These are phyloP conservation scores for Thysanoteuthis rhombus DNA, from an alignment of 2,888 invertebrate species.

Conservation along the genomic window DNA sequence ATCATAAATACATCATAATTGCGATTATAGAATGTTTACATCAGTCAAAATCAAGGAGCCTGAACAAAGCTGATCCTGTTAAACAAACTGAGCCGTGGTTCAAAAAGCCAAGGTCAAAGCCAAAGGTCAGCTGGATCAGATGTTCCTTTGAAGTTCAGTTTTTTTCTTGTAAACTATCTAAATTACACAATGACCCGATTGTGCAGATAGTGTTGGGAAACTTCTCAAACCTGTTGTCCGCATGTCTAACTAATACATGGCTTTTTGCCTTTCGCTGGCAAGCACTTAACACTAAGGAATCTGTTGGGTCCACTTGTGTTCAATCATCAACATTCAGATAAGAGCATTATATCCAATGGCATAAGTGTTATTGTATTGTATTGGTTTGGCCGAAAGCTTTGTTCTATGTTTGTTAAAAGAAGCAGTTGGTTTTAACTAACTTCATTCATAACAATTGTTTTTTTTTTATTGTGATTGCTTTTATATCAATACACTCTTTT, in stretches of 20 bases:
- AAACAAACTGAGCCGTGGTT: not conserved
- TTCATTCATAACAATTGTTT: too few species aligned
- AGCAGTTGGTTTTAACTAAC: too few species aligned
- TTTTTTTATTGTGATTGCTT: too few species aligned
- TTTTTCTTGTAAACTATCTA: conserved; percentile 12
- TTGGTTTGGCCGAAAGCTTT: too few species aligned
- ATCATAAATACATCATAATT: not conserved
- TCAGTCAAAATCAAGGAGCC: not conserved
- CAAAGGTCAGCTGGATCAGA: not conserved
- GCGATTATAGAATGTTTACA: not conserved
- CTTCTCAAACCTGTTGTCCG: not conserved
- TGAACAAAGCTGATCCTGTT: not conserved
- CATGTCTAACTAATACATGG: not conserved
- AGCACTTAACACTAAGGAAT: not conserved
- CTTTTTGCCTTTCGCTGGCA: not conserved
- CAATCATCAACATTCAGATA: not conserved
- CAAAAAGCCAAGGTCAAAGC: not conserved
- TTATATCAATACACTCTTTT: too few species aligned
- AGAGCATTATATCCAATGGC: too few species aligned
- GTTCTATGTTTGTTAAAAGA: too few species aligned
- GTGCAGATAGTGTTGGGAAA: not conserved
- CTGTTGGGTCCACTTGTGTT: not conserved
- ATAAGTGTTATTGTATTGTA: too few species aligned
- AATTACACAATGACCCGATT: not conserved
- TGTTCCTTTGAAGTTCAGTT: not conserved